Percentiles rank a stretch among this genome's conserved stretches.
Conservation (phyloP, 2,797 vertebrate genomes). For the Tenualosa thibaudeaui region DNA sequence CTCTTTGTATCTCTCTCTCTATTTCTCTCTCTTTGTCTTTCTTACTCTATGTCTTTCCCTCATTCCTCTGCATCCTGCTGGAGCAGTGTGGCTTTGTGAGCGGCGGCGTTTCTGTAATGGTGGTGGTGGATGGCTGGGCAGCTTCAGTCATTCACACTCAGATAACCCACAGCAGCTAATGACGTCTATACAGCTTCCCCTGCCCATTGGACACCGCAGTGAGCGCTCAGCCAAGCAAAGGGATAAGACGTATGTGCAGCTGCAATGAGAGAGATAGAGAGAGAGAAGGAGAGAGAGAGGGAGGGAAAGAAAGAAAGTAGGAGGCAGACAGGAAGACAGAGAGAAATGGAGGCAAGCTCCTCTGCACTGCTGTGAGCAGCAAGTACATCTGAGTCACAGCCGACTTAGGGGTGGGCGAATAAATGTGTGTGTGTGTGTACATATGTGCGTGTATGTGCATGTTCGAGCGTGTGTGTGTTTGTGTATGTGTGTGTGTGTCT, state of each 20-base stretch:
- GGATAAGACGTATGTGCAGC: slow-evolving; percentile 57
- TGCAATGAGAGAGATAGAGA: neutral
- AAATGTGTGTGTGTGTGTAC: slow-evolving; percentile 1
- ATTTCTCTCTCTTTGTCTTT: neutral
- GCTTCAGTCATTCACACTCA: slow-evolving; percentile 52
- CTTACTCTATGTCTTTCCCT: neutral
- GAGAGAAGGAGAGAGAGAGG: neutral
- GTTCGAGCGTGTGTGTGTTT: neutral
- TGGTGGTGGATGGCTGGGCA: slow-evolving; percentile 37
- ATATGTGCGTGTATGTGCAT: neutral
- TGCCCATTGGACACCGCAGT: slow-evolving; percentile 77
- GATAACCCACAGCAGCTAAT: slow-evolving; percentile 56
- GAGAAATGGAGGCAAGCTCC: slow-evolving; percentile 29
- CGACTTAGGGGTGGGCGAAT: slow-evolving; percentile 3
- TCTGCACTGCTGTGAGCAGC: slow-evolving; percentile 19
- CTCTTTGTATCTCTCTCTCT: slow-evolving; percentile 10
- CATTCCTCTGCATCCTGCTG: neutral
- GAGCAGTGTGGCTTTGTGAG: neutral
- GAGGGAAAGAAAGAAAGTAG: neutral
- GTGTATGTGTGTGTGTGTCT: neutral
- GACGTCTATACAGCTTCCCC: slow-evolving; percentile 71
- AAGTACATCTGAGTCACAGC: slow-evolving; percentile 16
- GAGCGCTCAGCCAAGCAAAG: slow-evolving; percentile 80
- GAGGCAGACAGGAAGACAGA: slow-evolving; percentile 12
- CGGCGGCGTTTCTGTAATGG: neutral